Percentiles rank a stretch among this genome's conserved stretches.
These are phyloP conservation scores for Hyposoter didymator DNA, from an alignment of 2,888 invertebrate species.

Conservation along the genomic window DNA sequence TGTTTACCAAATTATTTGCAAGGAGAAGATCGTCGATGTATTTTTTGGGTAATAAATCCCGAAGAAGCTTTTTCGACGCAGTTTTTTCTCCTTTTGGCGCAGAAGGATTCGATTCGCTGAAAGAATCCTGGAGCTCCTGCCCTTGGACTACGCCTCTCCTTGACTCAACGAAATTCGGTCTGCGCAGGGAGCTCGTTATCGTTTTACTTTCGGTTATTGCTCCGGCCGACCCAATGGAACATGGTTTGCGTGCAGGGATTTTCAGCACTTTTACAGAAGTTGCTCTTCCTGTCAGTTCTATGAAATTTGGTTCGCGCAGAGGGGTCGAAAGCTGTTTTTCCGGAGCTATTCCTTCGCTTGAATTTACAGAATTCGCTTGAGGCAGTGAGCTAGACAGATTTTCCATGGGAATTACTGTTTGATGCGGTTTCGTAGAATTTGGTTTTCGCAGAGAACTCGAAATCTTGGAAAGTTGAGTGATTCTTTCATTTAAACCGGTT, in stretches of 20 bases:
- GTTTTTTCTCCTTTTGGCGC: background rate
- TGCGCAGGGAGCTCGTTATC: background rate
- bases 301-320: background rate
- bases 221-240: background rate
- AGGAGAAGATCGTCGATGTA: background rate
- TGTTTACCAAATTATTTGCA: background rate
- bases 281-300: too few relatives aligned
- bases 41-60: background rate
- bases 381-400: background rate
- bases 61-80: background rate
- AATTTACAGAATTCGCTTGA: background rate
- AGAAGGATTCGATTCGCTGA: background rate
- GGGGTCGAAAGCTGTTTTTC: background rate
- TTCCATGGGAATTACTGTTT: background rate
- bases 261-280: background rate
- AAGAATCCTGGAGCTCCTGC: background rate
- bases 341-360: background rate
- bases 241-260: background rate
- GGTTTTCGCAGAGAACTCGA: background rate
- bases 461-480: background rate
- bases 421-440: background rate
- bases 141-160: background rate
- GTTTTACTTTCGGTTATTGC: background rate
- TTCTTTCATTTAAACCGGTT: background rate
- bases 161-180: background rate